These are phyloP conservation scores for Volucella zonaria DNA, from an alignment of 2,888 invertebrate species.

Conservation along the genomic window DNA sequence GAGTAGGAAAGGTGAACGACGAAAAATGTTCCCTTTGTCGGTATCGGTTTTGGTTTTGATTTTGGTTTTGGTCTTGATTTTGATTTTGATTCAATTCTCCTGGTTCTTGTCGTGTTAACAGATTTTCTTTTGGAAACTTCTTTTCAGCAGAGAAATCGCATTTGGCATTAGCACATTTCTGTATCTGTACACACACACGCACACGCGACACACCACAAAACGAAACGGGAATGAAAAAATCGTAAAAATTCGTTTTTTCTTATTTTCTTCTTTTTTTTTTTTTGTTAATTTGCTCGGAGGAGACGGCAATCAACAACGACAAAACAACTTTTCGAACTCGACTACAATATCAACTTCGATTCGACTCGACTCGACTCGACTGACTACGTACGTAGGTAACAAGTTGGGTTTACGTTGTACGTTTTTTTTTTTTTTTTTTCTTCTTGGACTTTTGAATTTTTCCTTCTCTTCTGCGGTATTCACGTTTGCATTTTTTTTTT, in stretches of 20 bases:
- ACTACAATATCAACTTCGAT: neutral
- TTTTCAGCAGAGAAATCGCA: constrained; percentile 74
- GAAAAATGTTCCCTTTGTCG: constrained; percentile 50
- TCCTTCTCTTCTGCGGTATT: constrained; percentile 56
- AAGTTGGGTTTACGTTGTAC: constrained; percentile 70
- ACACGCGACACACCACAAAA: constrained; percentile 54
- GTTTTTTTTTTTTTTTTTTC: constrained; percentile 22
- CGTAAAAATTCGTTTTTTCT: neutral
- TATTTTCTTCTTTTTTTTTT: too few relatives aligned
- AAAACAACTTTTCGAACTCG: constrained; percentile 53
- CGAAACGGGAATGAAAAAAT: constrained; percentile 35
- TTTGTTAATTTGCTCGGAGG: constrained; percentile 34
- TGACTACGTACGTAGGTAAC: constrained; percentile 64
- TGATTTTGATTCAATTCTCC: constrained; percentile 32
- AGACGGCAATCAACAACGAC: constrained; percentile 39
- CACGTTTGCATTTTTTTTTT: constrained; percentile 66
- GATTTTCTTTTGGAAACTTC: constrained; percentile 37
- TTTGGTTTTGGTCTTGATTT: neutral
- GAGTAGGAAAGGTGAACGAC: constrained; percentile 17
- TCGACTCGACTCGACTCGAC: constrained; percentile 49
- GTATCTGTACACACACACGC: constrained; percentile 53
- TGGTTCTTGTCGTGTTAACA: constrained; percentile 34
- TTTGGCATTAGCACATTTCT: constrained; percentile 72
- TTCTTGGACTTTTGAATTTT: constrained; percentile 11
- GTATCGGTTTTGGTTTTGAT: neutral